A percentile compares a stretch with the other conserved stretches of the same genome.
Conservation (phyloP, 2,113 vertebrate species). For the Muntiacus reevesi region DNA sequence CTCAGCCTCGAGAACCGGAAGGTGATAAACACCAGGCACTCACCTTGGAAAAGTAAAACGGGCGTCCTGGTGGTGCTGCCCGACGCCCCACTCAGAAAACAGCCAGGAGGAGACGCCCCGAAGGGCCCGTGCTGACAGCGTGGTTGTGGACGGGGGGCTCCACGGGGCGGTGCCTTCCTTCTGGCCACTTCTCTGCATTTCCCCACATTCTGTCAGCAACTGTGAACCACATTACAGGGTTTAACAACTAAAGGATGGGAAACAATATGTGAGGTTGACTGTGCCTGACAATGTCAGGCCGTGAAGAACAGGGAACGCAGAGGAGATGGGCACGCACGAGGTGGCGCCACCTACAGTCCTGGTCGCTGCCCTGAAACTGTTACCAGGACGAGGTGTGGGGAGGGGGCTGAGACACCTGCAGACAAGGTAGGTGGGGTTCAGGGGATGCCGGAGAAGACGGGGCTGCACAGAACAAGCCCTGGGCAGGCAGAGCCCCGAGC, state of each 20-base stretch:
- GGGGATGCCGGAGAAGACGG: neutral
- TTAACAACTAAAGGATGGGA: neutral
- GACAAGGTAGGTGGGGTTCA: neutral
- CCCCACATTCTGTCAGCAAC: neutral
- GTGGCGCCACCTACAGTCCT: neutral
- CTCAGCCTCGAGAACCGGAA: neutral
- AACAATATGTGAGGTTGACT: rapidly evolving
- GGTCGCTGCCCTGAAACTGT: rapidly evolving
- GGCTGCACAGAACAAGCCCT: neutral
- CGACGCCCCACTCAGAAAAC: rapidly evolving
- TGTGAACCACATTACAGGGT: rapidly evolving
- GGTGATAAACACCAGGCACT: neutral
- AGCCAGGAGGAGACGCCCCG: neutral
- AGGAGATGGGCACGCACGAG: rapidly evolving
- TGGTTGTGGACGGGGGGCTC: neutral
- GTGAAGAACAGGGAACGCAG: rapidly evolving
- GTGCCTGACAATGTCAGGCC: neutral
- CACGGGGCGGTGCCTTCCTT: rapidly evolving
- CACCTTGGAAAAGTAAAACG: neutral
- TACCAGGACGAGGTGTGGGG: rapidly evolving
- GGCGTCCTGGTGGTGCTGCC: rapidly evolving
- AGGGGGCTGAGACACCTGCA: rapidly evolving
- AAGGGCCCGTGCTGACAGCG: rapidly evolving
- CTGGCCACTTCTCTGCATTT: neutral
- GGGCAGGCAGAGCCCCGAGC: rapidly evolving